A percentile compares a stretch with the other conserved stretches of the same genome.
These are phyloP conservation scores for Micrasema longulum DNA, from an alignment of 1,140 invertebrate species.

Conservation along the genomic window DNA sequence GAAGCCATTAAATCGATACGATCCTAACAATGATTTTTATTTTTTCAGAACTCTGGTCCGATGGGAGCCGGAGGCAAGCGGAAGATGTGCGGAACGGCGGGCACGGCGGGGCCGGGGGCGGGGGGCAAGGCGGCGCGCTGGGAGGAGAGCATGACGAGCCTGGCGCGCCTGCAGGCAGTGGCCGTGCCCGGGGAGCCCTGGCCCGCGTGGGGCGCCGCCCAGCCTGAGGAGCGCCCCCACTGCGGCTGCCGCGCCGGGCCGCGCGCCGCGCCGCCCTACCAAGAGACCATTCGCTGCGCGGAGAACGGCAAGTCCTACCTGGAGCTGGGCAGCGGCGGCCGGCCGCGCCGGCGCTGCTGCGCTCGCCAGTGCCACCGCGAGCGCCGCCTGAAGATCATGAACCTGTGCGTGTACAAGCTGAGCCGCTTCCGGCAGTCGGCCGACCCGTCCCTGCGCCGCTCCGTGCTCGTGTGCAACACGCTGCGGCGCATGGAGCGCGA, in stretches of 20 bases:
- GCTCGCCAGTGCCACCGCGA: constrained; percentile 84
- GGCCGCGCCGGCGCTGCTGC: constrained; percentile 80
- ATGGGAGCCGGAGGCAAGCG: constrained; percentile 60
- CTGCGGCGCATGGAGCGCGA: constrained; percentile 90
- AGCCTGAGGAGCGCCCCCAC: constrained; percentile 56
- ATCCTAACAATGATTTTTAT: not conserved
- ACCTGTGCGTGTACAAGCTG: constrained; percentile 93
- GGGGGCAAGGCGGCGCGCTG: constrained; percentile 67
- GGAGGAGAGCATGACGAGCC: constrained; percentile 66
- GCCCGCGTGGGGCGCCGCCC: constrained; percentile 36
- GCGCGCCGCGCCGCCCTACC: constrained; percentile 69
- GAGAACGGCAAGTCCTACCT: constrained; percentile 92
- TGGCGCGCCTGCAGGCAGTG: constrained; percentile 67
- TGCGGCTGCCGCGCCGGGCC: constrained; percentile 63
- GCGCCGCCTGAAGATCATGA: constrained; percentile 87
- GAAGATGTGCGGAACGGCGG: constrained; percentile 58
- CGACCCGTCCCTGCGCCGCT: constrained; percentile 90
- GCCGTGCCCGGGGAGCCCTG: constrained; percentile 62
- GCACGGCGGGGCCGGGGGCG: constrained; percentile 60
- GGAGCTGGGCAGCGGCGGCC: constrained; percentile 84
- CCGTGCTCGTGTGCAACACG: constrained; percentile 95
- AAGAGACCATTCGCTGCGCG: constrained; percentile 86
- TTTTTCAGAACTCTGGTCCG: constrained; percentile 51
- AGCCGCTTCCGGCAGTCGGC: constrained; percentile 87
- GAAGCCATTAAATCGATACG: too few species aligned